phyloP scores from a whole-genome alignment of 1,140 invertebrate genomes.

The Drosophila malerkotliana region DNA sequence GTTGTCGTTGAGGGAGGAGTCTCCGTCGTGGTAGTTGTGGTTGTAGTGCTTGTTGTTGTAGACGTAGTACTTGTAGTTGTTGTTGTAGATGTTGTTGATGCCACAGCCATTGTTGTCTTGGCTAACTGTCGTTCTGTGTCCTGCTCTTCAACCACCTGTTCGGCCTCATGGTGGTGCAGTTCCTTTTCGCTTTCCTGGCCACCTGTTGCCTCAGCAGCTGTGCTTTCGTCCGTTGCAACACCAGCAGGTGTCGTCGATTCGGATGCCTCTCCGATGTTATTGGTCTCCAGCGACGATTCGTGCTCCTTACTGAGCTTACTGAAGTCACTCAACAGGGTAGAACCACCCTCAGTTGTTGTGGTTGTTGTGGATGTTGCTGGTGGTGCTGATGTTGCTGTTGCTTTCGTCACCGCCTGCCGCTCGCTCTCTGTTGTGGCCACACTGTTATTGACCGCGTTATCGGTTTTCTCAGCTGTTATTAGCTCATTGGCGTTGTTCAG shows the following conservation, averaged over 20 bases:
- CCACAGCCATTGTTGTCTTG: slow-evolving; percentile 50
- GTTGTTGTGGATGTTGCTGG: slow-evolving; percentile 18
- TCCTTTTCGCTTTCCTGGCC: slow-evolving; percentile 31
- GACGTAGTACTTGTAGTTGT: slow-evolving; percentile 3
- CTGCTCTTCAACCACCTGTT: slow-evolving; percentile 36
- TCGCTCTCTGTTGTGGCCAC: slow-evolving; percentile 41
- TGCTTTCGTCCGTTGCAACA: slow-evolving; percentile 20
- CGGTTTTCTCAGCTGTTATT: slow-evolving; percentile 60
- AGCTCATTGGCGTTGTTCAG: slow-evolving; percentile 9
- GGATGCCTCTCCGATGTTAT: slow-evolving; percentile 59
- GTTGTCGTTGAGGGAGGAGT: slow-evolving; percentile 14
- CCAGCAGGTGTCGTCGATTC: slow-evolving; percentile 17
- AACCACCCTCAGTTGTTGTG: slow-evolving; percentile 10
- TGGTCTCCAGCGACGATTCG: slow-evolving; percentile 60
- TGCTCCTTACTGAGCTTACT: slow-evolving; percentile 36
- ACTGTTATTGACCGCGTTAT: slow-evolving; percentile 52
- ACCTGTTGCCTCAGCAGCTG: slow-evolving; percentile 37
- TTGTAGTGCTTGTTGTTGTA: neutral
- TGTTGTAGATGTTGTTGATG: slow-evolving; percentile 19
- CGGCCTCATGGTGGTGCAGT: slow-evolving; percentile 20
- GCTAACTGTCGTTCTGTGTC: slow-evolving; percentile 41
- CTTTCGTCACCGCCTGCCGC: neutral
- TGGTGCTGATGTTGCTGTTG: slow-evolving; percentile 14
- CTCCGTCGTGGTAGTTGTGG: slow-evolving; percentile 26
- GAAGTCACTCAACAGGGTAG: slow-evolving; percentile 26